Evolutionary conservation across 2,113 vertebrate species (phyloP), one percentile per base, ranked within the genome.

Genomic region (Lepisosteus osseus): DNA sequence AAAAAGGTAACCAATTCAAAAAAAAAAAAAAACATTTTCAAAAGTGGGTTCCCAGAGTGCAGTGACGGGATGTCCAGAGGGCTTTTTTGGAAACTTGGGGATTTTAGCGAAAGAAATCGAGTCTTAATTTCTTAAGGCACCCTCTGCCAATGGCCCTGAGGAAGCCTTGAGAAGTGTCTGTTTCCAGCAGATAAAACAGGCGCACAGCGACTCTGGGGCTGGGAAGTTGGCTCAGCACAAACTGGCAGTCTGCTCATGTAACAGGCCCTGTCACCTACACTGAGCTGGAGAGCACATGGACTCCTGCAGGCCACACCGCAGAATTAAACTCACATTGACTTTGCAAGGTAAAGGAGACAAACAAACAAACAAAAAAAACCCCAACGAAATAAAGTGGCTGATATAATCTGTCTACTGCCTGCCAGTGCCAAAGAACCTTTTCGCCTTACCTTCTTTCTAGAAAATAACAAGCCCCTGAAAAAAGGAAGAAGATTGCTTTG

Each of bases 121-220:
- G n/a, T 15, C 6, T n/a, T 65, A 3, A 41, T 15, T 41, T 65
- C 6, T 65, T 8, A 65, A 65, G 62, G 62, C 59, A 77, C 79
- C 72, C 74, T 68, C 81, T 80, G 77, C 7, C 72, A 85, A 83
- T 51, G 69, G 41, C 3, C 82, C 80, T 74, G 54, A 67, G 74
- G 79, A 87, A 88, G 72, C 79, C 74, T 86, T 70, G 80, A 80
- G 9, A 76, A 75, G 70, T 68, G 81, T 88, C 89, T 91, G 90
- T 88, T 89, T 90, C 82, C 75, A 70, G 74, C 84, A 90, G 90
- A 92, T 91, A 92, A 91, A 82, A 81, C 78, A 81, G 80, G 79
- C 85, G 84, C 84, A 78, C 80, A 71, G 83, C 78, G 79, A 86
- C 84, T 83, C 83, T 68, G 71, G 84, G 85, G 84, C 84, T 70